Evolutionary conservation across 30 jellyfish, hydroid and myxozoan species (phyloP).

Genomic region (Catostylus mosaicus): DNA sequence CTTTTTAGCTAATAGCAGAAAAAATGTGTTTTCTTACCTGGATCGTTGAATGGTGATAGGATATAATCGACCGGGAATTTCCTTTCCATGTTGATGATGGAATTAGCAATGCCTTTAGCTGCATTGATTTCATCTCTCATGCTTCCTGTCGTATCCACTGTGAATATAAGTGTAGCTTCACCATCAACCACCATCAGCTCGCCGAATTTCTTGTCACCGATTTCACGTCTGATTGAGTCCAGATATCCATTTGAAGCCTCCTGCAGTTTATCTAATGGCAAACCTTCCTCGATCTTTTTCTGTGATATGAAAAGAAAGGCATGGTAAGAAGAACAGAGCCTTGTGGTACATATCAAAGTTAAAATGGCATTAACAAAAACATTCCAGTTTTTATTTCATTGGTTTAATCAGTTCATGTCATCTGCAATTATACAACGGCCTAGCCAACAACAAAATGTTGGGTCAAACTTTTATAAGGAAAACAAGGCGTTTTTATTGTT

Average conservation of each 20-base stretch:
- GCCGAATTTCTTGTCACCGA: conserved; percentile 69
- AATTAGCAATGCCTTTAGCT: conserved; percentile 60
- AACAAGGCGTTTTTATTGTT: too few species aligned
- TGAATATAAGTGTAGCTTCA: conserved; percentile 70
- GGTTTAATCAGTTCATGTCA: too few species aligned
- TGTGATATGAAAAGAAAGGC: conserved; percentile 11
- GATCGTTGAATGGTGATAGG: conserved; percentile 83
- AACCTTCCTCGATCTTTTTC: conserved; percentile 81
- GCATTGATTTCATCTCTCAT: conserved; percentile 81
- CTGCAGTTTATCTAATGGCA: conserved; percentile 74
- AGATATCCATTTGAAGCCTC: conserved; percentile 71
- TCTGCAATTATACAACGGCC: too few species aligned
- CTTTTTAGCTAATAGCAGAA: neutral
- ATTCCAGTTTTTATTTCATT: too few species aligned
- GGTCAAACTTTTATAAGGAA: too few species aligned
- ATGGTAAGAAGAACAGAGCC: too few species aligned
- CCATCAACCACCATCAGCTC: conserved; percentile 68
- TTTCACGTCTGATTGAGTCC: conserved; percentile 32
- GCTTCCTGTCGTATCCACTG: conserved; percentile 88
- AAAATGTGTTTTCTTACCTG: conserved; percentile 68
- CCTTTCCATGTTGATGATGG: conserved; percentile 53
- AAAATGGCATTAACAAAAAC: too few species aligned
- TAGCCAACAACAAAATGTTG: too few species aligned
- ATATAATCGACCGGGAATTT: conserved; percentile 76
- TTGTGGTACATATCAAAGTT: too few species aligned